Evolutionary conservation across 2,797 vertebrate species (phyloP).

Genomic region (Helarctos malayanus): DNA sequence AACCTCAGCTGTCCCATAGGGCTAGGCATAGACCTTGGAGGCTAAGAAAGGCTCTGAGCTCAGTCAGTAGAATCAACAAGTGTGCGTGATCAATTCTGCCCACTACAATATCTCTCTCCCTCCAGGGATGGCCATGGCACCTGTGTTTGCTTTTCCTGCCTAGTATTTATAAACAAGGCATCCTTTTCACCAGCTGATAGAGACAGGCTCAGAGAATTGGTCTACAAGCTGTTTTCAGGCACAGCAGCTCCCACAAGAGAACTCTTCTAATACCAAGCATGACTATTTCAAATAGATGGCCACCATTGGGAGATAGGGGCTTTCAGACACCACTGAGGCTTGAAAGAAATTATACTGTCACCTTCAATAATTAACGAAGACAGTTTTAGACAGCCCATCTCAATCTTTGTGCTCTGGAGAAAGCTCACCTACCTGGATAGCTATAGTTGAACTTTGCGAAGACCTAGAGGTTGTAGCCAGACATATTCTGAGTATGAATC

Average conservation of each 20-base stretch:
- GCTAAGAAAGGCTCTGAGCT: neutral
- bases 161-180: neutral
- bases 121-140: neutral
- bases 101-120: neutral
- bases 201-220: neutral
- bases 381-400: neutral
- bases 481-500: neutral
- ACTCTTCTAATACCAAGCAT: neutral
- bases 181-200: neutral
- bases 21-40: neutral
- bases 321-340: neutral
- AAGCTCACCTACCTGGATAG: neutral
- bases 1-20: neutral
- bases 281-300: neutral
- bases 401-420: neutral
- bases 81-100: neutral
- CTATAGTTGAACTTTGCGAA: constrained; percentile 25
- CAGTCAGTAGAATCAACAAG: neutral
- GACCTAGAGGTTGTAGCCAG: neutral
- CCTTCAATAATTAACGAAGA: neutral
- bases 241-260: neutral
- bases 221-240: neutral
- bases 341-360: neutral
- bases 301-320: neutral
- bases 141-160: neutral